Conservation (phyloP, 2,113 vertebrate species). For the Dipodomys spectabilis region DNA sequence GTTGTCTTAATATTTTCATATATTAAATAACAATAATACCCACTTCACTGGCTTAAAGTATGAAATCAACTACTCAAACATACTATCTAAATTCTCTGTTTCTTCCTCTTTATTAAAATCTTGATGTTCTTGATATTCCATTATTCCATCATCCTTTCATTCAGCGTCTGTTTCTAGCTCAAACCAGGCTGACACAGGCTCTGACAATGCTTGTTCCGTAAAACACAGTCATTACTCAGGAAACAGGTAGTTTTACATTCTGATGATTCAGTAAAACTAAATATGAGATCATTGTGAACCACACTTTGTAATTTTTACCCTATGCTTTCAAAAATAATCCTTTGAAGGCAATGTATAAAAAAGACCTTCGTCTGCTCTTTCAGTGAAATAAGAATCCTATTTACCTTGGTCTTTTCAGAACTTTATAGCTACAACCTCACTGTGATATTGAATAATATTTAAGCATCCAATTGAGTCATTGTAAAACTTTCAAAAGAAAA, state of each 20-base stretch:
- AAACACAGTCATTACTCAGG: too few relatives aligned
- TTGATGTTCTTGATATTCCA: not conserved
- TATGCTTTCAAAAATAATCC: not conserved
- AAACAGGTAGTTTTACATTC: not conserved
- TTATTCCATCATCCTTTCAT: not conserved
- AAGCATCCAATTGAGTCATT: not conserved
- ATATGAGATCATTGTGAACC: not conserved
- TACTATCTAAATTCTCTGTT: not conserved
- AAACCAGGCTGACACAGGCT: not conserved
- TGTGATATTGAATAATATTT: not conserved
- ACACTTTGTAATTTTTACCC: not conserved
- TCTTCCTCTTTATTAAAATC: not conserved
- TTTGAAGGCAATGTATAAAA: constrained; percentile 8
- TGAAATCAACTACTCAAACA: not conserved
- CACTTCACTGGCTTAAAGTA: not conserved
- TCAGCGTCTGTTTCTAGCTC: not conserved
- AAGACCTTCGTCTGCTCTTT: not conserved
- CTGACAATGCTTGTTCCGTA: too few relatives aligned
- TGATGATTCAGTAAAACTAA: not conserved
- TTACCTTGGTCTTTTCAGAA: not conserved
- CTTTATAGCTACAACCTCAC: not conserved
- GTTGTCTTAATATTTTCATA: not conserved
- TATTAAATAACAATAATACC: not conserved
- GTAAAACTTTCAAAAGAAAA: not conserved
- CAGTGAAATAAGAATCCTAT: not conserved